Evolutionary conservation across 1,140 invertebrate species (phyloP), one percentile per base, ranked within the genome.

Genomic region (Oscheius sp.): DNA sequence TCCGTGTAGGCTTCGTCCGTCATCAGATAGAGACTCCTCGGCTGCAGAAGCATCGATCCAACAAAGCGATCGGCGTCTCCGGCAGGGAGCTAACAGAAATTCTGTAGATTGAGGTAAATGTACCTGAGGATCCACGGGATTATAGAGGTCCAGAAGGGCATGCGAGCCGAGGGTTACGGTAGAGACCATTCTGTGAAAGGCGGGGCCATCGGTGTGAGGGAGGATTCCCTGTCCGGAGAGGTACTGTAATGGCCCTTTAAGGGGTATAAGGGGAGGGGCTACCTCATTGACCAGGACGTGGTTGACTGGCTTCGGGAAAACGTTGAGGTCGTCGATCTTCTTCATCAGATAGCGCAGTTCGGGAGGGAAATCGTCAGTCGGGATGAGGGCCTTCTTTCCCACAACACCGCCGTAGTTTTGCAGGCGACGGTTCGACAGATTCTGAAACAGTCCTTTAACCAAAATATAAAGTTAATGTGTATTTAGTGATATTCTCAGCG

Each of bases 251-350:
- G 31, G 34, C 28, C 7, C 26, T 67, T n/a, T 0, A 55, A 67
- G 23, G 59, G 26, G 3, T 15, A 67, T 93, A 95, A 87, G 97
- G 94, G 0, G 92, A 92, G 26, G 93, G 87, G 76, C 90, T 85
- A 88, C 98, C 86, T 98, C 95, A 87, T 99, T 99, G 0, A 98
- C 90, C 29, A 99, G 86, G 2, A 97, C 91, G 88, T 98, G 95
- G 86, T 98, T 99, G 91, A 35, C 78, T 74, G 79, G 90, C 90
- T n/a, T 70, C 61, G 88, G 88, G 88, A 96, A 96, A 35, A 93
- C 79, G 63, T 90, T 59, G 4, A 79, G 87, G 3, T 86, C 81
- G 73, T 88, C 86, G 42, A 97, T 89, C 87, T 89, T 91, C n/a
- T 91, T 86, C 23, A 92, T 86, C 79, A 90, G 91, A 7, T 79